Evolutionary conservation across 2,797 vertebrate genomes (phyloP).

Genomic region (Astyanax mexicanus): DNA sequence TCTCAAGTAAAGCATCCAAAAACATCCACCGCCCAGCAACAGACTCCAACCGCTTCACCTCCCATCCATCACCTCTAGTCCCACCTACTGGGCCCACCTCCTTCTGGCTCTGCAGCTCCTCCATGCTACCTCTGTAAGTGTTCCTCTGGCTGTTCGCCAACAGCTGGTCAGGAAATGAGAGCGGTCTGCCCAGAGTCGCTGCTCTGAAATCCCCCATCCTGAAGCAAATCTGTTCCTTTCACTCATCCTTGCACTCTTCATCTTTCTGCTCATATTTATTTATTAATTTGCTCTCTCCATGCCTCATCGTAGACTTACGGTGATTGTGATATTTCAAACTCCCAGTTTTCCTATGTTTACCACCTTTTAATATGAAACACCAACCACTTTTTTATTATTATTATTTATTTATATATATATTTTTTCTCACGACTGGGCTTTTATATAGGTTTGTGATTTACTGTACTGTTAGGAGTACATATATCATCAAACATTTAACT

Average conservation of each 20-base stretch:
- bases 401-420: no score
- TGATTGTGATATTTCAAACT: constrained; percentile 49
- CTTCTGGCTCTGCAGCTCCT: constrained; percentile 1
- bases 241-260: constrained; percentile 35
- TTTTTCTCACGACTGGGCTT: no score
- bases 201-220: constrained; percentile 49
- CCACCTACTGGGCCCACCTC: background rate
- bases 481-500: no score
- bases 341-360: constrained; percentile 1
- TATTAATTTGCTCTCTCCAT: constrained; percentile 20
- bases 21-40: background rate
- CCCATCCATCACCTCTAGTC: constrained; percentile 17
- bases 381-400: no score
- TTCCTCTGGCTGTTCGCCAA: constrained; percentile 73
- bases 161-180: constrained; percentile 39
- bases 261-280: constrained; percentile 31
- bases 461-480: no score
- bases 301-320: constrained; percentile 16
- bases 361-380: no score
- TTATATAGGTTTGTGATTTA: no score
- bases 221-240: constrained; percentile 47
- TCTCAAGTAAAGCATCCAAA: background rate
- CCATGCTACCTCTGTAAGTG: constrained; percentile 70
- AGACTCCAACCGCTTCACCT: background rate
- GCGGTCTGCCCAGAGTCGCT: constrained; percentile 44